A percentile compares a stretch with the other conserved stretches of the same genome.
Conservation (phyloP, 2,113 vertebrate species). For the Bos taurus region ARS-UCD2.0 NC_037349.1:8025001-8025500, state of each 20-base stretch:
- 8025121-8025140: background rate
- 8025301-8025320: background rate
- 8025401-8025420: background rate
- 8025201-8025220: background rate
- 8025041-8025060: background rate
- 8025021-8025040: background rate
- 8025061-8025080: background rate
- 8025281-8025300: background rate
- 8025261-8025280: background rate
- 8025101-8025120: background rate
- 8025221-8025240: background rate
- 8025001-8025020: background rate
- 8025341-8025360: background rate
- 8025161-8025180: background rate
- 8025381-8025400: background rate
- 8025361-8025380: background rate
- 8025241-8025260: background rate
- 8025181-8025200: background rate
- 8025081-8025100: background rate
- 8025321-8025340: background rate
- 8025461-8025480: background rate
- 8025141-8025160: background rate
- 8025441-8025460: background rate
- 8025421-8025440: background rate
- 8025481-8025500: background rate